These are phyloP conservation scores for Hydrotaea cyrtoneurina DNA, from an alignment of 2,888 invertebrate species.

Conservation along the genomic window DNA sequence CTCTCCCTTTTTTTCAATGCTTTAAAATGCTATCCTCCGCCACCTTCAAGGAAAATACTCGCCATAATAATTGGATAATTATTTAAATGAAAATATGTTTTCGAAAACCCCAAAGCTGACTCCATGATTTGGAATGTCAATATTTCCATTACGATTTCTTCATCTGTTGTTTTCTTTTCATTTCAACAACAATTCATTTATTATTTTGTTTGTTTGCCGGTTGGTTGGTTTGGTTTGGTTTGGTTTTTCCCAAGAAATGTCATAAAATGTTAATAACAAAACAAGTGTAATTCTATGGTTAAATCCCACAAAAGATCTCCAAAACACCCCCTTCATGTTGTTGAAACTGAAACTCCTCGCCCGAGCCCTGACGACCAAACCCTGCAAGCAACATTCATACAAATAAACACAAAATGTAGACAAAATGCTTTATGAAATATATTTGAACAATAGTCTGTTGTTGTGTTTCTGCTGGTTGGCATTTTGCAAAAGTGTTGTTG, in stretches of 20 bases:
- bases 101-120: no score
- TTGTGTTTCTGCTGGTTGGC: not conserved
- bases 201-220: no score
- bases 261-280: constrained; percentile 6
- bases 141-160: no score
- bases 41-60: no score
- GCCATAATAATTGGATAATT: no score
- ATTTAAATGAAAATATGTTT: no score
- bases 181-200: no score
- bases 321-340: not conserved
- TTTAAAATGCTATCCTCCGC: no score
- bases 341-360: not conserved
- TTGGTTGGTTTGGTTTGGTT: no score
- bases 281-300: not conserved
- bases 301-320: not conserved
- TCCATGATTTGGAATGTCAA: not conserved
- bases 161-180: no score
- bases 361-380: not conserved
- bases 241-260: not conserved
- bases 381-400: not conserved
- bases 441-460: not conserved
- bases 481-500: not conserved
- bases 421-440: not conserved
- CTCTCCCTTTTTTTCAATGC: no score
- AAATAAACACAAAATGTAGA: not conserved